phyloP scores from a whole-genome alignment of 2,888 invertebrate species.

The Lasioglossum calceatum region DNA sequence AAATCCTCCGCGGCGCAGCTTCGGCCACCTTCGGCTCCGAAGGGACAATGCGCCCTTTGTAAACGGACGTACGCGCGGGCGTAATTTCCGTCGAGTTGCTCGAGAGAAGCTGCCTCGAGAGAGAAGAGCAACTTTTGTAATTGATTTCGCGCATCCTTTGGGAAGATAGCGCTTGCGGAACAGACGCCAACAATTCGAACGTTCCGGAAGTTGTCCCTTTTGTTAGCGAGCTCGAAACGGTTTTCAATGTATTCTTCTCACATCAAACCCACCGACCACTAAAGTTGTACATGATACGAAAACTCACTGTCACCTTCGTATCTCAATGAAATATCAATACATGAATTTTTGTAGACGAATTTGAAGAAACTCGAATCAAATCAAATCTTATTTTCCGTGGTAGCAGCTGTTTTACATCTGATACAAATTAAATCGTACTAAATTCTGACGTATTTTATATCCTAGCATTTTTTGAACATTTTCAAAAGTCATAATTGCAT shows the following conservation, averaged over 20 bases:
- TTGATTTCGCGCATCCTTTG: conserved; percentile 28
- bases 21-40: neutral
- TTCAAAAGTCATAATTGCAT: too few species aligned
- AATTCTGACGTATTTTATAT: too few species aligned
- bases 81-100: conserved; percentile 51
- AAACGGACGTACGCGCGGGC: conserved; percentile 39
- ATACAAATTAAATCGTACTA: too few species aligned
- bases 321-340: too few species aligned
- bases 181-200: neutral
- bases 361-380: too few species aligned
- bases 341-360: too few species aligned
- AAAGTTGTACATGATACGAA: too few species aligned
- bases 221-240: neutral
- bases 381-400: too few species aligned
- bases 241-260: neutral
- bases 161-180: neutral
- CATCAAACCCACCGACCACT: too few species aligned
- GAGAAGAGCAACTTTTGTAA: conserved; percentile 31
- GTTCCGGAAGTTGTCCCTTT: neutral
- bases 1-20: conserved; percentile 46
- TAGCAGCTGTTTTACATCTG: too few species aligned
- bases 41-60: conserved; percentile 43
- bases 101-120: conserved; percentile 14
- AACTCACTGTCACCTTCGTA: too few species aligned
- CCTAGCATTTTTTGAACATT: too few species aligned